phyloP scores from a whole-genome alignment of 2,113 vertebrate species.

The Anser cygnoides region DNA sequence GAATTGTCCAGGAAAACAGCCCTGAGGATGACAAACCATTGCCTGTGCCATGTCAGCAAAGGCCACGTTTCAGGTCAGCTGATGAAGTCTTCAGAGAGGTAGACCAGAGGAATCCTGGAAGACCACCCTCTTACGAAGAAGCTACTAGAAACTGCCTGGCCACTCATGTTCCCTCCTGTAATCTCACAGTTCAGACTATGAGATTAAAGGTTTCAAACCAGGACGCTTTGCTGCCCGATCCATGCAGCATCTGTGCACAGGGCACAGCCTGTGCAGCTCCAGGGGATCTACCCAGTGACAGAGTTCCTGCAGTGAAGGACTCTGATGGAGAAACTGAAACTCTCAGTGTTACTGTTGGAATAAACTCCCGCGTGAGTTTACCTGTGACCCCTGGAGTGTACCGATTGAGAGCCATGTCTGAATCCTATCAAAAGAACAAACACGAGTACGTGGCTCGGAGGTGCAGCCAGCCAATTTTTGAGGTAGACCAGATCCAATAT shows the following conservation, averaged over 20 bases:
- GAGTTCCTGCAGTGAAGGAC: neutral
- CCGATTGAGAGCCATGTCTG: slow-evolving; percentile 83
- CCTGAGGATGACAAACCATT: slow-evolving; percentile 36
- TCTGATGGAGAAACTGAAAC: neutral
- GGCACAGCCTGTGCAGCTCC: neutral
- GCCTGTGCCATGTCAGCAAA: neutral
- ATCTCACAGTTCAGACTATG: slow-evolving; percentile 84
- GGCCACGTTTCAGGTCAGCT: slow-evolving; percentile 75
- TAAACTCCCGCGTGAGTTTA: slow-evolving; percentile 1
- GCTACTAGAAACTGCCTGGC: slow-evolving; percentile 74
- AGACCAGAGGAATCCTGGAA: slow-evolving; percentile 79
- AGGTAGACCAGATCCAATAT: slow-evolving; percentile 80
- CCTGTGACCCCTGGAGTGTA: slow-evolving; percentile 57
- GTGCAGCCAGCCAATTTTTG: slow-evolving; percentile 88
- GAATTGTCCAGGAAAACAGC: slow-evolving; percentile 79
- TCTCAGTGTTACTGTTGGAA: neutral
- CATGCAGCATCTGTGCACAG: neutral
- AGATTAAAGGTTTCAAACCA: slow-evolving; percentile 63
- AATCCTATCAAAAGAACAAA: slow-evolving; percentile 72
- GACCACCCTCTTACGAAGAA: slow-evolving; percentile 88
- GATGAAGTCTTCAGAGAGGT: slow-evolving; percentile 85
- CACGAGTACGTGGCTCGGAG: slow-evolving; percentile 68
- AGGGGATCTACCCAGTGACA: neutral
- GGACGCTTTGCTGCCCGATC: slow-evolving; percentile 21
- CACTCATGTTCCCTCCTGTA: slow-evolving; percentile 20